Conservation (phyloP, 2,888 invertebrate genomes). For the Fragum whitleyi region DNA sequence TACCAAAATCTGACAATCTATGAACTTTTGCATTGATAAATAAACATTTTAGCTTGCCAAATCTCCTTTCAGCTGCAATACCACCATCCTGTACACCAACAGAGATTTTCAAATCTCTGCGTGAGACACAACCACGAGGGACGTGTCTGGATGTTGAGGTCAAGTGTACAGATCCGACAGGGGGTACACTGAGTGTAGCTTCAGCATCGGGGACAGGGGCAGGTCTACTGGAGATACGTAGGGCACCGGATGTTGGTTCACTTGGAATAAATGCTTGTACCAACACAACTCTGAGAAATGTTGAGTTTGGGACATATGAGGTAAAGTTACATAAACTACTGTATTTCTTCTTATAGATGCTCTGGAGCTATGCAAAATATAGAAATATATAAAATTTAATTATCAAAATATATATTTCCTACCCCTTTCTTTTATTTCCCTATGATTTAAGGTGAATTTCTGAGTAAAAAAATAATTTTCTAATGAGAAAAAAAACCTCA, state of each 20-base stretch:
- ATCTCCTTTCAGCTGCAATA: slow-evolving; percentile 34
- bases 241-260: background rate
- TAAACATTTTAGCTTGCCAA: too few species aligned
- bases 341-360: background rate
- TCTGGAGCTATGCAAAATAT: too few species aligned
- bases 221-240: slow-evolving; percentile 43
- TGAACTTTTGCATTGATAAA: too few species aligned
- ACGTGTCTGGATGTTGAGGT: slow-evolving; percentile 47
- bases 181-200: slow-evolving; percentile 6
- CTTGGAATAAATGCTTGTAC: slow-evolving; percentile 54
- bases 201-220: slow-evolving; percentile 32
- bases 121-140: slow-evolving; percentile 32
- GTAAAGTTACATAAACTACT: slow-evolving; percentile 20
- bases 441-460: too few species aligned
- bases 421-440: too few species aligned
- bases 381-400: too few species aligned
- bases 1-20: too few species aligned
- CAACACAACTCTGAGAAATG: slow-evolving; percentile 20
- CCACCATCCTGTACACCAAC: slow-evolving; percentile 44
- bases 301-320: slow-evolving; percentile 46
- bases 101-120: slow-evolving; percentile 9
- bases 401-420: too few species aligned
- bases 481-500: too few species aligned
- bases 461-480: too few species aligned
- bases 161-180: slow-evolving; percentile 45